Evolutionary conservation across 1,140 invertebrate species (phyloP), one percentile per base, ranked within the genome.

Genomic region (Ctenoplectra terminalis): DNA sequence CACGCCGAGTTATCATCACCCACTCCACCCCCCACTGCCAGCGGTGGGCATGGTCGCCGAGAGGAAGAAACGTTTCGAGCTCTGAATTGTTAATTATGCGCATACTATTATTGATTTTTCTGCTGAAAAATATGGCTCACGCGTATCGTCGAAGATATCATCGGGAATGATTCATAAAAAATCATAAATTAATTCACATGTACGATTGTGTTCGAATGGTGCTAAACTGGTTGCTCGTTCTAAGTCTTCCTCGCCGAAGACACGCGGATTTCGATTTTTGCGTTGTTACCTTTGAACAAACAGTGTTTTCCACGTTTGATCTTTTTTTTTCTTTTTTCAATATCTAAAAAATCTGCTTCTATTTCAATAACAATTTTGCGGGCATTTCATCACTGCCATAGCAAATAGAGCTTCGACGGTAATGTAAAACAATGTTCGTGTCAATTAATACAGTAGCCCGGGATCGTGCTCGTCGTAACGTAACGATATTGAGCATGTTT

Each of bases 31-130:
- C 88, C 92, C 92, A 91, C 91, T 93, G 84, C 95, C 94, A 78
- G 94, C 95, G 88, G 95, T 94, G 86, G 95, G 95, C 84, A 95
- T 96, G 95, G 96, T 96, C 90, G 95, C 95, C 86, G 95, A 95
- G 92, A 95, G 95, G 88, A 96, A 96, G 92, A 96, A 96, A 91
- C 94, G 95, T 88, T 96, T 96, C 92, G 95, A 96, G 90, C 91
- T 93, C 73, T 95, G 87, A 93, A 73, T 81, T 40, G 31, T 8
- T 56, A 37, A n/a, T 40, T 26, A 54, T 2, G 11, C 67, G 1
- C 11, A 6, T 52, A 43, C 29, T n/a, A 8, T 23, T 34, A 29
- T 54, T 50, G 23, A 48, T n/a, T 58, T 23, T 43, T 20, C 17
- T 11, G 17, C 23, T 1, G n/a, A 54, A 52, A 26, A 8, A 40